Base-by-base conservation (phyloP, 2,888 invertebrate species). In the Synergus itoensis region DNA sequence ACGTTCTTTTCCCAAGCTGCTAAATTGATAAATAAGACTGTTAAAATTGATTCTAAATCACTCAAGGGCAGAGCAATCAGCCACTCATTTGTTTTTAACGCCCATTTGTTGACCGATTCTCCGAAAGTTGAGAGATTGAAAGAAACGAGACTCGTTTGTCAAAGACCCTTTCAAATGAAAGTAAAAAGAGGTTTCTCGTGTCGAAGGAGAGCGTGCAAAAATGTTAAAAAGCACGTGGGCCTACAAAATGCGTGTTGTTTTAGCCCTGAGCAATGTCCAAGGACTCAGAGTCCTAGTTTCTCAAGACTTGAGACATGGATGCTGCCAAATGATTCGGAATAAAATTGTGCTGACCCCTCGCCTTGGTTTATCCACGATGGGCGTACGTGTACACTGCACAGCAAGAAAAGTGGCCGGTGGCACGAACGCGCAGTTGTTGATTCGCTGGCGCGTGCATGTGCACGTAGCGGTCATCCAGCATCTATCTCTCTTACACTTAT, bases 401-500 rank as follows among this genome's bases (percentile, higher is more conserved):
- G 80, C 12, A 81, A 48, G 77, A 79, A 79, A 80, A 81, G 80
- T 79, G 79, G 78, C 80, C 41, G 78, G 62, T 69, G 64, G 80
- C 82, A 81, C 80, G 84, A 84, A 86, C 80, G 81, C 84, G 82
- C 83, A 85, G 85, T 86, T 86, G 85, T 87, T 85, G 89, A 87
- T 83, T 86, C 85, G 86, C 79, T 81, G 86, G 86, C 86, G 85
- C 84, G 85, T 86, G 85, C 84, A 85, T 86, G 85, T 84, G 82
- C 82, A 82, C 83, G 81, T 79, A 81, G 79, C 82, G 82, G 79
- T 79, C 82, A 79, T 79, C 73, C 81, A 62, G 79, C 83, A 78
- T 82, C 83, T 75, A 62, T 73, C 78, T 77, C 77, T 43, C 76
- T 76, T 60, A 18, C 77, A 77, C 78, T 77, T 60, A 76, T 79